Conservation (phyloP, 2,113 vertebrate species). For the Dipodomys stephensi region DNA sequence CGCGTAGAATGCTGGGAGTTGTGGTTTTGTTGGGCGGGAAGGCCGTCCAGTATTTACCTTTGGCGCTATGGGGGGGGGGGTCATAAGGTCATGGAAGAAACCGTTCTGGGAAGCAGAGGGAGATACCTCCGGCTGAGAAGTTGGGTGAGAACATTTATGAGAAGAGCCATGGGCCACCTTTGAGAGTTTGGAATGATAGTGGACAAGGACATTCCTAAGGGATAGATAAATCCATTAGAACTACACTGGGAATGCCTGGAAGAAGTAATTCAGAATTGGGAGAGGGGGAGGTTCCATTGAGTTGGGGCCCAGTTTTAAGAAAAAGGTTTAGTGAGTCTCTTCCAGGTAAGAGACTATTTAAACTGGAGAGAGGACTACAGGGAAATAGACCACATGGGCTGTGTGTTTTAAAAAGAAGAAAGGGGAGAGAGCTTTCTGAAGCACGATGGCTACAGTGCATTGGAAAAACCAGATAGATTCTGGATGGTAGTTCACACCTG, state of each 20-base stretch:
- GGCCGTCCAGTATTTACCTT: neutral
- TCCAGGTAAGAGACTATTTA: neutral
- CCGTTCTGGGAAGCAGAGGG: neutral
- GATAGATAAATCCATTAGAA: accelerated
- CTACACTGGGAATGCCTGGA: neutral
- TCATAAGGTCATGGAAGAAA: neutral
- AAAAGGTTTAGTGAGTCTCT: neutral
- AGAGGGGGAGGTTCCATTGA: neutral
- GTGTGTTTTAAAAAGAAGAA: neutral
- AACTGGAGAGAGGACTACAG: neutral
- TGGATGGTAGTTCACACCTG: too few relatives aligned
- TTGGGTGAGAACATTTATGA: neutral
- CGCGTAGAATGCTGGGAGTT: neutral
- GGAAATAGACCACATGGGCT: neutral
- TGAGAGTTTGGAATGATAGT: neutral
- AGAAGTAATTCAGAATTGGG: neutral
- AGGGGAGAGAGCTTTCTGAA: neutral
- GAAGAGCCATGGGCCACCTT: neutral
- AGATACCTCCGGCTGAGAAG: neutral
- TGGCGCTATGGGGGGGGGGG: neutral
- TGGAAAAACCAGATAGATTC: neutral
- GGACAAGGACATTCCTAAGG: neutral
- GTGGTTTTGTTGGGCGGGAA: neutral
- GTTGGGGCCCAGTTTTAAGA: neutral
- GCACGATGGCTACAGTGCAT: neutral